phyloP scores from a whole-genome alignment of 2,888 invertebrate species.

The Macaria notata region DNA sequence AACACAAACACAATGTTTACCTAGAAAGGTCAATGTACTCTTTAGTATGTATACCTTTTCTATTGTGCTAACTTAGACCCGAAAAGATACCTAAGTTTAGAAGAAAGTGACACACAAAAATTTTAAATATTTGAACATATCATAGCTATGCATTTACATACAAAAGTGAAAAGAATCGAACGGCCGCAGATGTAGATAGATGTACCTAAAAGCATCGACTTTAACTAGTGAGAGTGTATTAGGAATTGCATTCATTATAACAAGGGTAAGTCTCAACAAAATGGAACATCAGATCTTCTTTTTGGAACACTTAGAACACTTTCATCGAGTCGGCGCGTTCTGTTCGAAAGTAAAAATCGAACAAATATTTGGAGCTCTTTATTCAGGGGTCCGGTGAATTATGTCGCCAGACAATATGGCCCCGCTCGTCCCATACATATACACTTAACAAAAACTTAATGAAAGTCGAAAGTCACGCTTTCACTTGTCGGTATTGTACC shows the following conservation, averaged over 20 bases:
- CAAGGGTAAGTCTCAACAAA: slow-evolving; percentile 28
- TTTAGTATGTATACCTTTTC: too few relatives aligned
- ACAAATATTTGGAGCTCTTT: slow-evolving; percentile 53
- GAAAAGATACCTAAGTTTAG: too few relatives aligned
- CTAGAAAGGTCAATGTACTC: too few relatives aligned
- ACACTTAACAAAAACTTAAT: slow-evolving; percentile 78
- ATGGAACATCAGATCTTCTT: slow-evolving; percentile 29
- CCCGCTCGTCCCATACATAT: slow-evolving; percentile 67
- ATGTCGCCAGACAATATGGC: slow-evolving; percentile 78
- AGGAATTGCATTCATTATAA: slow-evolving; percentile 15
- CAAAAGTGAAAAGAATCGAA: not conserved
- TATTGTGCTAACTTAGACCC: too few relatives aligned
- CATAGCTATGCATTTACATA: too few relatives aligned
- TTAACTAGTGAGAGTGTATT: slow-evolving; percentile 15
- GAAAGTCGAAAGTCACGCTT: slow-evolving; percentile 81
- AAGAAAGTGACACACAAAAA: too few relatives aligned
- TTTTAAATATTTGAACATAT: too few relatives aligned
- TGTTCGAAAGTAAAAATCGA: slow-evolving; percentile 56
- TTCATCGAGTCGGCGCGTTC: slow-evolving; percentile 43
- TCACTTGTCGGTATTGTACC: slow-evolving; percentile 75
- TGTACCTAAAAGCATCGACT: not conserved
- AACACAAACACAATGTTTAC: too few relatives aligned
- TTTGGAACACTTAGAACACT: slow-evolving; percentile 41
- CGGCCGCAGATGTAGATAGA: too few relatives aligned
- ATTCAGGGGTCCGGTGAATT: slow-evolving; percentile 57